Evolutionary conservation across 2,888 invertebrate species (phyloP).

Genomic region (Rhogogaster chlorosoma): DNA sequence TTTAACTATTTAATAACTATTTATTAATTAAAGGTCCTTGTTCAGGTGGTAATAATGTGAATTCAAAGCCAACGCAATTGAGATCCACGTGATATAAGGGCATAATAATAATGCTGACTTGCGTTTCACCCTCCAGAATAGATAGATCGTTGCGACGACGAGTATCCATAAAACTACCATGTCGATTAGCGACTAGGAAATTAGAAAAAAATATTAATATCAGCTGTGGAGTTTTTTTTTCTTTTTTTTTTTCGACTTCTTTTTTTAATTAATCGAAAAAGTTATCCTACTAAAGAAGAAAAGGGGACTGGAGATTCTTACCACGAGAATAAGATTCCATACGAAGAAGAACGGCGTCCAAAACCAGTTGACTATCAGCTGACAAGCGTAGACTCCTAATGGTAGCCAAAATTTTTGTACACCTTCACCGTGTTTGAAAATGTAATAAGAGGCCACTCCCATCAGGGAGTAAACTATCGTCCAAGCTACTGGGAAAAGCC

Average conservation of each 20-base stretch:
- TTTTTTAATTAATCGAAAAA: not conserved
- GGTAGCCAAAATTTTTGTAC: slow-evolving; percentile 20
- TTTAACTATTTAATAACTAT: no score
- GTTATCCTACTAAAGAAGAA: not conserved
- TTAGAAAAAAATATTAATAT: not conserved
- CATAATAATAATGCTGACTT: not conserved
- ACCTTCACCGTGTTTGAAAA: slow-evolving; percentile 30
- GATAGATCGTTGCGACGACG: not conserved
- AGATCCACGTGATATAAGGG: slow-evolving; percentile 22
- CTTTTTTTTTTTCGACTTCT: not conserved
- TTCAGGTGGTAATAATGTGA: slow-evolving; percentile 22
- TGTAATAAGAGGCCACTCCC: slow-evolving; percentile 40
- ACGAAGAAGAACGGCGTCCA: slow-evolving; percentile 34
- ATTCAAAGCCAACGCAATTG: slow-evolving; percentile 31
- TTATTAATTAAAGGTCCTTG: not conserved
- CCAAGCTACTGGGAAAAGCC: slow-evolving; percentile 35
- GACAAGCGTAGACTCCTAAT: slow-evolving; percentile 7
- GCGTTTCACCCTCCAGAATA: slow-evolving; percentile 11
- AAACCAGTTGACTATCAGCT: slow-evolving; percentile 32
- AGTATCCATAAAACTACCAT: slow-evolving; percentile 31
- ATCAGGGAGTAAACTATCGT: slow-evolving; percentile 26
- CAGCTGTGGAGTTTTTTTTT: not conserved
- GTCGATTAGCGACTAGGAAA: not conserved
- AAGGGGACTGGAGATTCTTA: not conserved
- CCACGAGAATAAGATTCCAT: slow-evolving; percentile 25